Evolutionary conservation across 2,797 vertebrate genomes (phyloP), one percentile per base, ranked within the genome.

Genomic region (Eutrigla gurnardus): DNA sequence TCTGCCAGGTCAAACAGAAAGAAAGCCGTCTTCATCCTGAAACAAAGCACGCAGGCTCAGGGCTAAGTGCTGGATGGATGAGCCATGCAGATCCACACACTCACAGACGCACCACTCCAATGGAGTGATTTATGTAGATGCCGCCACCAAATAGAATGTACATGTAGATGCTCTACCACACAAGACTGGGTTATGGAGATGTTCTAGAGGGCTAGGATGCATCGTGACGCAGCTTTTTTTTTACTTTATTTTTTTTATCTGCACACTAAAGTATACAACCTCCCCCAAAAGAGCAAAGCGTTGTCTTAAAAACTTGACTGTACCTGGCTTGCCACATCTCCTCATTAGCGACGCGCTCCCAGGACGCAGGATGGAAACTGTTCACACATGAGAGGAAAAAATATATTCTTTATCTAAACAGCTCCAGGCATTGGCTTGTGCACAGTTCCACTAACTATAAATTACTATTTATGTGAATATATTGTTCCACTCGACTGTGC

Each of bases 261-360:
- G 82, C 78, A 74, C 39, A 36, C 63, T 64, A 59, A 66, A 85
- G 70, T 60, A 64, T 67, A 84, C 77, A 55, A 52, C 40, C 60
- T 63, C 53, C 75, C 35, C 53, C 57, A 70, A 73, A 52, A 18
- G 32, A 68, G 40, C 36, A 74, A 60, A 67, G 2, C 47, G 35
- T 13, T 1, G 46, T 62, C 35, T 77, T 55, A 54, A 71, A 66
- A 61, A 64, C 43, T 75, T 79, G 1, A 70, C 70, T 65, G 91
- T 92, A 99, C 98, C 98, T 98, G 88, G 98, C 96, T 93, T 99
- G 98, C 98, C 98, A 99, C 97, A 99, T 99, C 93, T 99, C 98
- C 88, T 99, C 98, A 4, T 99, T 99, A 89, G 97, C 97, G 3
- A 99, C 96, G 33, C 93, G 94, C 91, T 99, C 98, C 98, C 98